phyloP scores from a whole-genome alignment of 37 sponge, comb jelly and placozoan species.

The Crambe crambe region DNA sequence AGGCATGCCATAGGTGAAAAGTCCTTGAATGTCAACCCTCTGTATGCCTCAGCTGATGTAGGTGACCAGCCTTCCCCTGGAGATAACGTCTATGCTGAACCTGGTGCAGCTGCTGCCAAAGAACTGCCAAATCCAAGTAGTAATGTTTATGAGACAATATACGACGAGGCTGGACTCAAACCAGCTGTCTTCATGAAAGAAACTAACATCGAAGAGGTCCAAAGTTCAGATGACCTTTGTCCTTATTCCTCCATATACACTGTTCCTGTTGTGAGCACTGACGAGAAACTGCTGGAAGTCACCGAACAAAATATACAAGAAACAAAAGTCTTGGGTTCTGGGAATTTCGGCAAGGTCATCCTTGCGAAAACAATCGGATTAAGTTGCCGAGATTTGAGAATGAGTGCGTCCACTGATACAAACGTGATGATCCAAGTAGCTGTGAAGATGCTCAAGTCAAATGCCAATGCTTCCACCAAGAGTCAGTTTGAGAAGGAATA shows the following conservation, averaged over 20 bases:
- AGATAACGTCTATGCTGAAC: too few relatives aligned
- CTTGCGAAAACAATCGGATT: constrained; percentile 70
- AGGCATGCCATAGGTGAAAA: too few relatives aligned
- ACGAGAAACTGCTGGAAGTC: constrained; percentile 46
- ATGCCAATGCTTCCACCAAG: constrained; percentile 34
- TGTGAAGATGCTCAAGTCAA: constrained; percentile 69
- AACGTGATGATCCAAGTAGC: constrained; percentile 64
- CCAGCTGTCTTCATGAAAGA: too few relatives aligned
- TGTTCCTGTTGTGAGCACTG: constrained; percentile 26
- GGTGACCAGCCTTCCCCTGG: too few relatives aligned
- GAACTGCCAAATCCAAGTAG: too few relatives aligned
- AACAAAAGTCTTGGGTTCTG: constrained; percentile 39
- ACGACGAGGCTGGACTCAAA: too few relatives aligned
- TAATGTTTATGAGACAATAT: too few relatives aligned
- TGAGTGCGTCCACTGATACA: constrained; percentile 35
- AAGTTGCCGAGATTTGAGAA: constrained; percentile 57
- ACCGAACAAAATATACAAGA: constrained; percentile 27
- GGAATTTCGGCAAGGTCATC: constrained; percentile 77
- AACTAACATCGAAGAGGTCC: too few relatives aligned
- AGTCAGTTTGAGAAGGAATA: constrained; percentile 82
- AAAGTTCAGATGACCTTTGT: too few relatives aligned
- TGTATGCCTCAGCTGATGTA: too few relatives aligned
- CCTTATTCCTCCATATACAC: constrained; percentile 49
- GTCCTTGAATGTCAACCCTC: too few relatives aligned
- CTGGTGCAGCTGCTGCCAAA: too few relatives aligned